phyloP scores from a whole-genome alignment of 2,113 vertebrate species.

The Trinectes maculatus region DNA sequence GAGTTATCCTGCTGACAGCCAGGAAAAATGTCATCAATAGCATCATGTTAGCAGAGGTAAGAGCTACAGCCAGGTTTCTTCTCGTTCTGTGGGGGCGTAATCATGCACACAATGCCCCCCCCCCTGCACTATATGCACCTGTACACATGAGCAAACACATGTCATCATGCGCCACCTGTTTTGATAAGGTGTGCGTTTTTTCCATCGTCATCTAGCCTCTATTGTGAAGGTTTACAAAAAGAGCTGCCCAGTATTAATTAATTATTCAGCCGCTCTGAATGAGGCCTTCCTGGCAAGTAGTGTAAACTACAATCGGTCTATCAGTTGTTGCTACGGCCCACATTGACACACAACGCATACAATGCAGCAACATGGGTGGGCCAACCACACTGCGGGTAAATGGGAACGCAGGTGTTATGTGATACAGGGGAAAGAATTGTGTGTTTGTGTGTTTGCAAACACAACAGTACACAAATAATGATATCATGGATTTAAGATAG shows the following conservation, averaged over 20 bases:
- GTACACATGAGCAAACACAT: constrained; percentile 12
- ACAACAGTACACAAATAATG: too few species aligned
- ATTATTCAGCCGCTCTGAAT: constrained; percentile 40
- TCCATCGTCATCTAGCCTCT: constrained; percentile 7
- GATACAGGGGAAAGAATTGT: constrained; percentile 13
- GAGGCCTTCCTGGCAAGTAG: constrained; percentile 7
- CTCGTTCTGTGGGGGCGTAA: constrained; percentile 39
- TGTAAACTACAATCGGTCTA: constrained; percentile 2
- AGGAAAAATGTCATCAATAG: too few species aligned
- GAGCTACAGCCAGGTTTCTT: not conserved
- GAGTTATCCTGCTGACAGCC: too few species aligned
- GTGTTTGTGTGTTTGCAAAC: too few species aligned
- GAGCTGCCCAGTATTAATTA: not conserved
- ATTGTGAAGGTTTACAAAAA: constrained; percentile 32
- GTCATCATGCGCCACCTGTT: constrained; percentile 32
- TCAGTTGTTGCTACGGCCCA: constrained; percentile 9
- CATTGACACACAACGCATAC: constrained; percentile 30
- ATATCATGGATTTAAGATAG: constrained; percentile 38
- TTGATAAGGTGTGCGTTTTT: constrained; percentile 32
- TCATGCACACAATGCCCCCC: constrained; percentile 1
- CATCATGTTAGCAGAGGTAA: not conserved
- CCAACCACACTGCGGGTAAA: constrained; percentile 2
- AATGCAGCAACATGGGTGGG: not conserved
- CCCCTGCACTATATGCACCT: constrained; percentile 1
- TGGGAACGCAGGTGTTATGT: constrained; percentile 3